Evolutionary conservation across 2,113 vertebrate species (phyloP), one percentile per base, ranked within the genome.

Genomic region (Pampusana beccarii): DNA sequence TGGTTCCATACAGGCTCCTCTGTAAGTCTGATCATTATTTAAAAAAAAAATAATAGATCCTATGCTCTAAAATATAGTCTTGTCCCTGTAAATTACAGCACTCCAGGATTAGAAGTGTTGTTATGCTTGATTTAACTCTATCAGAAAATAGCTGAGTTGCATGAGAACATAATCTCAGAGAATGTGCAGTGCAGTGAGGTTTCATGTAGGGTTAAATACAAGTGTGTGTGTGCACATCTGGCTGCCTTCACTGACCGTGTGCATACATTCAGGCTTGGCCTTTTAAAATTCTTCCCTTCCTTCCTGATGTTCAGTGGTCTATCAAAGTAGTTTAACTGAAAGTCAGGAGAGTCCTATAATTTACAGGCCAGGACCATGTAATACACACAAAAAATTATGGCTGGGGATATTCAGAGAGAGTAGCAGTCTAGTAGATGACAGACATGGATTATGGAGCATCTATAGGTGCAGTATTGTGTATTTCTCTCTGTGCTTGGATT

Each of bases 401-500:
- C 3, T 92, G 75, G 36, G 46, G n/a, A 34, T 94, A 82, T 88
- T 96, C 73, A 96, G 82, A 95, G 42, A 83, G 26, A 75, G 38
- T 42, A 86, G 54, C 50, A 78, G 54, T 74, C 60, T 74, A 70
- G 91, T 96, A 86, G 79, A 71, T 80, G 42, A 54, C 34, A 62
- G 95, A 95, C 79, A 86, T 97, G 95, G 95, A 86, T 95, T 96
- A 91, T 91, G 85, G 93, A 97, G 97, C 40, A 88, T 94, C 92
- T 85, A 23, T 98, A 98, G 97, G 98, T 98, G 98, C 97, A 98
- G 95, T 97, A 97, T 97, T 93, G 94, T 98, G 96, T 97, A 95
- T 98, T 98, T 98, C 96, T 98, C 97, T 98, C 88, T 97, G 97
- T 98, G 96, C 93, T 98, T 98, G 94, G 91, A 97, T 95, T 97